Conservation (phyloP, 2,113 vertebrate genomes). For the Ramphastos sulfuratus region DNA sequence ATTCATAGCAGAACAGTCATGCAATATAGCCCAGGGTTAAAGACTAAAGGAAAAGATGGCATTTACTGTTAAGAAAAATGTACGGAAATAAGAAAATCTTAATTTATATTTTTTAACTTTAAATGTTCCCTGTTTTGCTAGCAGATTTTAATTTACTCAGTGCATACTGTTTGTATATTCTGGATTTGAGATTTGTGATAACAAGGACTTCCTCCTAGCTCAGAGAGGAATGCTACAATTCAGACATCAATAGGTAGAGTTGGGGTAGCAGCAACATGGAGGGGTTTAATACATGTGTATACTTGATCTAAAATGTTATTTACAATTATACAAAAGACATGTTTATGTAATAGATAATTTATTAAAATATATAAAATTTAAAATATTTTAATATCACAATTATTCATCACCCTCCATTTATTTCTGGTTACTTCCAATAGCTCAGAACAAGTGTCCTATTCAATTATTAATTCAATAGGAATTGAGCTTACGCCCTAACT, state of each 20-base stretch:
- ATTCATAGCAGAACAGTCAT: neutral
- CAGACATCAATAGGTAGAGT: neutral
- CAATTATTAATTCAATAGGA: neutral
- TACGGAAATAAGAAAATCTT: neutral
- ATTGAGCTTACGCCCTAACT: rapidly evolving
- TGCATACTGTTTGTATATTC: neutral
- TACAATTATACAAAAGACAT: neutral
- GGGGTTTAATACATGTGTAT: neutral
- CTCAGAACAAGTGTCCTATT: neutral
- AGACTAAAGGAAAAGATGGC: neutral
- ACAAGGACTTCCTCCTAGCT: neutral
- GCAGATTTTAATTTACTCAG: neutral
- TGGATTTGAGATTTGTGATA: neutral
- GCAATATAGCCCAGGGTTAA: neutral
- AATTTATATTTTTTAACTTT: neutral
- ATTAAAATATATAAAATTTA: neutral
- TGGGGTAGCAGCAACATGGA: neutral
- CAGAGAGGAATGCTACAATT: neutral
- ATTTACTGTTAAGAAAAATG: neutral
- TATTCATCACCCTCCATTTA: neutral
- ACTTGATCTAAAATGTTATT: neutral
- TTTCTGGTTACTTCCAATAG: neutral
- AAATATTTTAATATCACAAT: neutral
- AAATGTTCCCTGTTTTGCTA: neutral
- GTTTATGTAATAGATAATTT: neutral